Conservation (phyloP, 2,888 invertebrate species). For the Ophraella communa region DNA sequence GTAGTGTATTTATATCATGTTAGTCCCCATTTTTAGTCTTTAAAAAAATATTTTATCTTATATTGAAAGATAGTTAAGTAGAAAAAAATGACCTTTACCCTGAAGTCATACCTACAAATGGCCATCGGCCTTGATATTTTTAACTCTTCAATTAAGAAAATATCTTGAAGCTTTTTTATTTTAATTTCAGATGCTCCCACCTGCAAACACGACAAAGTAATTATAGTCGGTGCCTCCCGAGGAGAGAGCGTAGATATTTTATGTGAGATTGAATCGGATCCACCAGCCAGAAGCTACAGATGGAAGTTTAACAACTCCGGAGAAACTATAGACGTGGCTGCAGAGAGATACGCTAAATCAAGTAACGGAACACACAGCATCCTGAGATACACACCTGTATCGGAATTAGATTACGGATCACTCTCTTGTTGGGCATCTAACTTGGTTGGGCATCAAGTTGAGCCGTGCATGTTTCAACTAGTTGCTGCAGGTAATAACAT, state of each 20-base stretch:
- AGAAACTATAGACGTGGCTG: conserved; percentile 82
- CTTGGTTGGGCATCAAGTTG: conserved; percentile 80
- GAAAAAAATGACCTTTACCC: too few species aligned
- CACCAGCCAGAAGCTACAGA: conserved; percentile 86
- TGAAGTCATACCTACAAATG: too few species aligned
- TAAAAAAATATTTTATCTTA: too few species aligned
- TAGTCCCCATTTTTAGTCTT: too few species aligned
- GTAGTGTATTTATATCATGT: too few species aligned
- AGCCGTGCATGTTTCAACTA: conserved; percentile 87
- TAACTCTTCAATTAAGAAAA: too few species aligned
- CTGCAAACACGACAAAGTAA: conserved; percentile 76
- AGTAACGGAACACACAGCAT: conserved; percentile 76
- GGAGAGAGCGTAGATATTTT: conserved; percentile 86
- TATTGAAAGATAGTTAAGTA: too few species aligned
- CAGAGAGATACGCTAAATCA: conserved; percentile 75
- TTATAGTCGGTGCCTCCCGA: conserved; percentile 87
- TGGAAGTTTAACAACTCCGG: conserved; percentile 97
- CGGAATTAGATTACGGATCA: conserved; percentile 84
- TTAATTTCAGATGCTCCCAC: conserved; percentile 77
- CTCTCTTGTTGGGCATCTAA: conserved; percentile 87
- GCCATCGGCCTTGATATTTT: too few species aligned
- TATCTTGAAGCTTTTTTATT: too few species aligned
- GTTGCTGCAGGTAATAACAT: conserved; percentile 87
- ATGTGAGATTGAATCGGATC: conserved; percentile 91
- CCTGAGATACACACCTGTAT: conserved; percentile 67